A percentile compares a stretch with the other conserved stretches of the same genome.
phyloP scores from a whole-genome alignment of 2,797 vertebrate species.

The Cryptoblepharus egeriae region DNA sequence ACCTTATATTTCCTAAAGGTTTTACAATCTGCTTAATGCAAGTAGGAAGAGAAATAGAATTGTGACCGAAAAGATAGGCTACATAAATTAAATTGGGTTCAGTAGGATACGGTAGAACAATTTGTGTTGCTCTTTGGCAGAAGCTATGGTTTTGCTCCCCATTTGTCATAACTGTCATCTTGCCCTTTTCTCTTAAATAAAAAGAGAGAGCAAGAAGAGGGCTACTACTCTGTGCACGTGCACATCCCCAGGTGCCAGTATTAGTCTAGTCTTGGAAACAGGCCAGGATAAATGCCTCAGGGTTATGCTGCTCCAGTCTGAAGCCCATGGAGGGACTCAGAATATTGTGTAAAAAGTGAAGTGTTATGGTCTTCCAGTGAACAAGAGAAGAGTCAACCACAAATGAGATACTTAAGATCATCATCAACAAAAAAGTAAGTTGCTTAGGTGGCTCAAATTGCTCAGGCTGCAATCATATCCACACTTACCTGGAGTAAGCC shows the following conservation, averaged over 20 bases:
- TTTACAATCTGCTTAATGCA: slow-evolving; percentile 38
- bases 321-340: slow-evolving; percentile 34
- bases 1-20: slow-evolving; percentile 36
- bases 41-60: slow-evolving; percentile 36
- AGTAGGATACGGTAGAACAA: slow-evolving; percentile 32
- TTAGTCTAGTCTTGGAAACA: slow-evolving; percentile 41
- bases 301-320: slow-evolving; percentile 46
- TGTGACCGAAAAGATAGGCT: neutral
- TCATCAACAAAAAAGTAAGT: slow-evolving; percentile 22
- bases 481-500: too few species aligned
- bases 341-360: slow-evolving; percentile 63
- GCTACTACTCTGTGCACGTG: neutral
- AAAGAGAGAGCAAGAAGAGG: slow-evolving; percentile 34
- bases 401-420: slow-evolving; percentile 39
- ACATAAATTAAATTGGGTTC: slow-evolving; percentile 50
- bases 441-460: neutral
- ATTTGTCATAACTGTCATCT: slow-evolving; percentile 47
- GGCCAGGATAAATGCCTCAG: slow-evolving; percentile 55
- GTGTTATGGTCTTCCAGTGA: slow-evolving; percentile 44
- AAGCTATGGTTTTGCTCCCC: slow-evolving; percentile 24
- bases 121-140: slow-evolving; percentile 58
- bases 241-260: slow-evolving; percentile 43
- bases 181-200: slow-evolving; percentile 52
- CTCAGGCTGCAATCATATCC: too few species aligned
- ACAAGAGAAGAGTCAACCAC: slow-evolving; percentile 39